phyloP scores from a whole-genome alignment of 2,113 vertebrate genomes.

The Ageneiosus marmoratus region DNA sequence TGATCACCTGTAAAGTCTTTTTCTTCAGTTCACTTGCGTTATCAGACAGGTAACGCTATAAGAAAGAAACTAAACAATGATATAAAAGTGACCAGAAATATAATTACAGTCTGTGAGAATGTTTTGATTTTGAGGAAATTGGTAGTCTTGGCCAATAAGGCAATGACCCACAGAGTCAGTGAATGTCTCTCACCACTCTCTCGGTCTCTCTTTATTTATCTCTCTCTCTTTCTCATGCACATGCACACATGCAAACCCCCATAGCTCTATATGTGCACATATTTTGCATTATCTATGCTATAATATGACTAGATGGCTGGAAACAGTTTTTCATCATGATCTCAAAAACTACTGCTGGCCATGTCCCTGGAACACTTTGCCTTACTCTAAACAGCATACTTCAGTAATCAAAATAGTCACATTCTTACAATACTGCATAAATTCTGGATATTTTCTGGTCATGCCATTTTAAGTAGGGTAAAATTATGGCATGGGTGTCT shows the following conservation, averaged over 20 bases:
- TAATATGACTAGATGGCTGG: neutral
- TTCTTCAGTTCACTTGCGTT: neutral
- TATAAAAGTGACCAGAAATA: neutral
- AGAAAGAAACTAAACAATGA: constrained; percentile 10
- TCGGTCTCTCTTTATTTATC: neutral
- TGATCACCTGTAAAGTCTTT: neutral
- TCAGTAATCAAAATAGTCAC: constrained; percentile 20
- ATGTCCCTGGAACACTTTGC: neutral
- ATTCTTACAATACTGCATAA: constrained; percentile 25
- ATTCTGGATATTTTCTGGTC: neutral
- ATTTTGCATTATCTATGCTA: neutral
- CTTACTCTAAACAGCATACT: constrained; percentile 29
- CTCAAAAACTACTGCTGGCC: neutral
- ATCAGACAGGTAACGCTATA: neutral
- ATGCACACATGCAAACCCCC: neutral
- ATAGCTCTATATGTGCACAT: neutral
- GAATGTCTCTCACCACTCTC: neutral
- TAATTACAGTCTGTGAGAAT: neutral
- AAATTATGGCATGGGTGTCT: neutral
- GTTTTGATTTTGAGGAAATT: neutral
- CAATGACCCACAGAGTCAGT: neutral
- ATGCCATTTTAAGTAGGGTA: neutral
- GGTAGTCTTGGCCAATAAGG: neutral
- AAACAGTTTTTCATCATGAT: neutral
- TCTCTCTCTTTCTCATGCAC: too few relatives aligned